Conservation (phyloP, 2,113 vertebrate species). For the Erythrocercus mccallii region DNA sequence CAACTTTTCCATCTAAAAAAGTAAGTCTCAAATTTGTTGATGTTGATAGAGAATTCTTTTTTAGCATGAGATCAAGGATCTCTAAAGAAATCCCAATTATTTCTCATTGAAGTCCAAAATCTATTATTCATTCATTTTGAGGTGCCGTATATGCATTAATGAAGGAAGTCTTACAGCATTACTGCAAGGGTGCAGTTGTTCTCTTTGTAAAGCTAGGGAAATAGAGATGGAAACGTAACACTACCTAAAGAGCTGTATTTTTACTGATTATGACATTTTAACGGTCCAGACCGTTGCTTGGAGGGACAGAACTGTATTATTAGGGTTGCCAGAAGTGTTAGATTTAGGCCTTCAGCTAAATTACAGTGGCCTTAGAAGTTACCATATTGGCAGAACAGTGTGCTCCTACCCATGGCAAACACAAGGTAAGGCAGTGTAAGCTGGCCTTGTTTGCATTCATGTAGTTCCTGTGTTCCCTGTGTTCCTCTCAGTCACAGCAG, state of each 20-base stretch:
- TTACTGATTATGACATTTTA: neutral
- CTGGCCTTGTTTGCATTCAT: neutral
- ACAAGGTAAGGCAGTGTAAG: neutral
- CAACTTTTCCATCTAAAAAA: neutral
- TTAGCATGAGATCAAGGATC: neutral
- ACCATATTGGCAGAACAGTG: neutral
- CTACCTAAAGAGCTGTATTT: neutral
- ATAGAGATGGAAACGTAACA: neutral
- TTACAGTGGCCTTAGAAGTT: neutral
- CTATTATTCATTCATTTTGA: conserved; percentile 14
- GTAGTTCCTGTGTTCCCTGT: neutral
- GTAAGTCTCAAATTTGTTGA: neutral
- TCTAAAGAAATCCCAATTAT: neutral
- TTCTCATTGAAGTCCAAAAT: neutral
- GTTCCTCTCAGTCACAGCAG: neutral
- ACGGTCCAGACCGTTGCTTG: neutral
- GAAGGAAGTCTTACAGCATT: neutral
- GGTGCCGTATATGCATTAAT: neutral
- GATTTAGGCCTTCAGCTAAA: neutral
- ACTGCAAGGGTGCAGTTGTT: neutral
- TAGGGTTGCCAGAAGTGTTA: neutral
- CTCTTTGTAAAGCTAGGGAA: neutral
- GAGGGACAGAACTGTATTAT: neutral
- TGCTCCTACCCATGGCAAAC: neutral
- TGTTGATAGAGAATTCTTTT: neutral